Evolutionary conservation across 2,113 vertebrate genomes (phyloP), one percentile per base, ranked within the genome.

Genomic region (Alethe castanea): DNA sequence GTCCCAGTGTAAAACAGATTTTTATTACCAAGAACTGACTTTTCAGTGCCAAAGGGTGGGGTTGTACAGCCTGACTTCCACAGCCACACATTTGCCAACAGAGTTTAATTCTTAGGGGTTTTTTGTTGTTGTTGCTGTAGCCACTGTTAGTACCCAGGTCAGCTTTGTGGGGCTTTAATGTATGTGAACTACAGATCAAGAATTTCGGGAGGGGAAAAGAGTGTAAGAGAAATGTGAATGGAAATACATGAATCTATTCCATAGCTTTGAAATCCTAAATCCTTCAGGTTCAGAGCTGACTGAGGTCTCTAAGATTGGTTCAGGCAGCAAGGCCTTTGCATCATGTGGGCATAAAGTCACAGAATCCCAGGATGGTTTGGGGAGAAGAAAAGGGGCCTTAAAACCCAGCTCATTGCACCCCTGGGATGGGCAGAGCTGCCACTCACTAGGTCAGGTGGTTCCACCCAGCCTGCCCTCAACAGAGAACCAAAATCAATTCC

Each of bases 21-120:
- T 96, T 90, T 88, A 57, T 86, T 60, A 83, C 70, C 87, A 70
- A 94, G 69, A 64, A 62, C 60, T 81, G 29, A 67, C 48, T 86
- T 77, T 52, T 5, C 76, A 57, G 56, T 91, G 94, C 79, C 94
- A 97, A 96, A 95, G 90, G 94, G 95, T 83, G 87, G 76, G 69
- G 85, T n/a, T 69, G 82, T 19, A 29, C 7, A 81, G 94, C 40
- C 72, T 56, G 31, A 88, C 66, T 84, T 78, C 36, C 18, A 61
- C 35, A 85, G 62, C 57, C 81, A 78, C 40, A 16, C 11, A 81
- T 59, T 35, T 88, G 77, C 65, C 84, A 95, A 28, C 19, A 73
- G 0, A 33, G 19, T 47, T 65, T 2, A n/a, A 42, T 5, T 53
- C 64, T 81, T 74, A 16, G 31, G 4, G 2, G 4, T n/a, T 33